Evolutionary conservation across 2,888 invertebrate genomes (phyloP).

Genomic region (Latrodectus elegans): DNA sequence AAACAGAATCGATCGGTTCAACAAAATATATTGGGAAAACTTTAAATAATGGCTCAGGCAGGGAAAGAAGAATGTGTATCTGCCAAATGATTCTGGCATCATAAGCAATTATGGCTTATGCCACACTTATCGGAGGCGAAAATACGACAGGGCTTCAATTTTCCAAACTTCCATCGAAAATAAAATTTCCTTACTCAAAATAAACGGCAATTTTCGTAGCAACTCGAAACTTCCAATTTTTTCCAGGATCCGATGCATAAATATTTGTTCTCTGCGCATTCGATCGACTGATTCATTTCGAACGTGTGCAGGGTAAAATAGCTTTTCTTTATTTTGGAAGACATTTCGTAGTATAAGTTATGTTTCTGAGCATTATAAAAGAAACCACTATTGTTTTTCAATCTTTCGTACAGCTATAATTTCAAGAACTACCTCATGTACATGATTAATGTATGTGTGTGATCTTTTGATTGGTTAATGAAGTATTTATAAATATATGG

Average conservation of each 20-base stretch:
- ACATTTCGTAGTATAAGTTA: neutral
- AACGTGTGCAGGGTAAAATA: neutral
- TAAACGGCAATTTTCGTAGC: slow-evolving; percentile 33
- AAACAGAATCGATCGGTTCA: no score
- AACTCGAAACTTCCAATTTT: slow-evolving; percentile 25
- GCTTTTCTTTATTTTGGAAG: neutral
- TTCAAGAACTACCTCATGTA: no score
- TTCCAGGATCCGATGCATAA: slow-evolving; percentile 7
- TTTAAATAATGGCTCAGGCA: no score
- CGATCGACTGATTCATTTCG: neutral
- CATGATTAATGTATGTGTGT: no score
- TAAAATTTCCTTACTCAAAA: slow-evolving; percentile 42
- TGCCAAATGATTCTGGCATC: slow-evolving; percentile 51
- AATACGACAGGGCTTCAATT: neutral
- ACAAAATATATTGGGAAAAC: no score
- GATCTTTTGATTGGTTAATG: no score
- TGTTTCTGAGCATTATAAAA: neutral
- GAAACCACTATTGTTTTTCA: no score
- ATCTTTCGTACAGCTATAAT: no score
- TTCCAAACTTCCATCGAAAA: slow-evolving; percentile 54
- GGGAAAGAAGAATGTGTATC: neutral
- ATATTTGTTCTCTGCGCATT: slow-evolving; percentile 27
- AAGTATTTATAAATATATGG: no score
- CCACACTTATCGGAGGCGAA: neutral
- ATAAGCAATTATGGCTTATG: slow-evolving; percentile 42